Conservation (phyloP, 1,140 invertebrate genomes). For the Brachionus rubens region DNA sequence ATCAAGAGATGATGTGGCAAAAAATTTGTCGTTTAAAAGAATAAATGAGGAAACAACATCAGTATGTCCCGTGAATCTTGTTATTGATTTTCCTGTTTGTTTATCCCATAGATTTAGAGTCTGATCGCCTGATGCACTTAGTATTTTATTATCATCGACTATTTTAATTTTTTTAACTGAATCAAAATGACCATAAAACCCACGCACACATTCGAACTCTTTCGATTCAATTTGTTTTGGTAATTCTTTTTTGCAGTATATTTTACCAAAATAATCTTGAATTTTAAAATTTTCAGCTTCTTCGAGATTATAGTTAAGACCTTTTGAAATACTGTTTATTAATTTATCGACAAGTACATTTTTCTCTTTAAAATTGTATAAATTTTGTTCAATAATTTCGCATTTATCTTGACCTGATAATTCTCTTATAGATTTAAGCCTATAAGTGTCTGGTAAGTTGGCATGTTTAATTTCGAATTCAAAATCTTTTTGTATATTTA, state of each 20-base stretch:
- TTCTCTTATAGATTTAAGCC: not conserved
- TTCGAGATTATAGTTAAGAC: not conserved
- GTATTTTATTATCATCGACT: not conserved
- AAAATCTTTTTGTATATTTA: not conserved
- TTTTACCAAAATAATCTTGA: constrained; percentile 9
- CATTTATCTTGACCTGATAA: not conserved
- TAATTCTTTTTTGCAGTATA: not conserved
- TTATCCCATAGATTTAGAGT: not conserved
- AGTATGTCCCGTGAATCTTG: constrained; percentile 24
- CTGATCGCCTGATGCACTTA: constrained; percentile 1
- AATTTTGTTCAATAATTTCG: not conserved
- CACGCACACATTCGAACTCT: not conserved
- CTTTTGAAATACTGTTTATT: not conserved
- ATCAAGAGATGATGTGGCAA: constrained; percentile 3
- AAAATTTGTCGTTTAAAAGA: constrained; percentile 15
- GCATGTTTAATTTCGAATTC: not conserved
- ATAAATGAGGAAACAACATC: not conserved
- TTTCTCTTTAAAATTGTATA: not conserved
- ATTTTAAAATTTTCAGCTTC: not conserved
- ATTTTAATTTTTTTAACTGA: not conserved
- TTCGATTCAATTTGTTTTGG: not conserved
- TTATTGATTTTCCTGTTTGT: not conserved
- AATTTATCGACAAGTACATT: not conserved
- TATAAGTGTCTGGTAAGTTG: not conserved
- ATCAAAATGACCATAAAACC: not conserved